These are phyloP conservation scores for Dicyrtomina minuta DNA, from an alignment of 2,888 invertebrate species.

Conservation along the genomic window DNA sequence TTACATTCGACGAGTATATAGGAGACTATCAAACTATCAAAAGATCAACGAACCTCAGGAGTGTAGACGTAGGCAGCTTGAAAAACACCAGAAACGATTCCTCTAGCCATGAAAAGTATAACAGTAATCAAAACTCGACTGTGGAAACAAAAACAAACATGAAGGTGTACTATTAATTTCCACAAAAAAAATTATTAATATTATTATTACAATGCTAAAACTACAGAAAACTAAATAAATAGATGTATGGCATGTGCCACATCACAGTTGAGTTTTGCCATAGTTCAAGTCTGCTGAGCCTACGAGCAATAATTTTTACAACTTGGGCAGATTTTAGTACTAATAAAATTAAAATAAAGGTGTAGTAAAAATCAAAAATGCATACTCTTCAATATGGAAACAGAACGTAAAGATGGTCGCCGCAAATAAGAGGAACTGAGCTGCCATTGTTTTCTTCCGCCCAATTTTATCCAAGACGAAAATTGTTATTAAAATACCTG, in stretches of 20 bases:
- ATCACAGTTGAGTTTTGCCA: too few relatives aligned
- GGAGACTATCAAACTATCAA: too few relatives aligned
- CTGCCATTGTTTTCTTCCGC: slow-evolving; percentile 86
- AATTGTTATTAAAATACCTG: slow-evolving; percentile 84
- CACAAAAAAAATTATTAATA: not conserved
- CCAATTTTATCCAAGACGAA: slow-evolving; percentile 87
- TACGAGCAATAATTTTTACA: too few relatives aligned
- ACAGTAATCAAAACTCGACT: slow-evolving; percentile 76
- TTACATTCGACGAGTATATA: too few relatives aligned
- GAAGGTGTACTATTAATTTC: slow-evolving; percentile 6
- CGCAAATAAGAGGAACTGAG: slow-evolving; percentile 85
- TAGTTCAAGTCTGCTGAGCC: too few relatives aligned
- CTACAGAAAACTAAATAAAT: not conserved
- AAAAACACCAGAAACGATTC: slow-evolving; percentile 89
- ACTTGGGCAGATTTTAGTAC: too few relatives aligned
- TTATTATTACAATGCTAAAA: not conserved
- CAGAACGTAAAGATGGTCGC: slow-evolving; percentile 59
- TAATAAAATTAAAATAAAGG: too few relatives aligned
- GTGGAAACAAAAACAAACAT: slow-evolving; percentile 55
- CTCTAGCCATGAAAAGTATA: slow-evolving; percentile 82
- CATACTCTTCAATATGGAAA: slow-evolving; percentile 58
- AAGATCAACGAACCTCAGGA: slow-evolving; percentile 68
- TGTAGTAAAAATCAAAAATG: not conserved
- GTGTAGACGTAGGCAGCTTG: slow-evolving; percentile 96
- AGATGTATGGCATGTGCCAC: too few relatives aligned